Conservation (phyloP, 2,888 invertebrate species). For the Coleophora deauratella region DNA sequence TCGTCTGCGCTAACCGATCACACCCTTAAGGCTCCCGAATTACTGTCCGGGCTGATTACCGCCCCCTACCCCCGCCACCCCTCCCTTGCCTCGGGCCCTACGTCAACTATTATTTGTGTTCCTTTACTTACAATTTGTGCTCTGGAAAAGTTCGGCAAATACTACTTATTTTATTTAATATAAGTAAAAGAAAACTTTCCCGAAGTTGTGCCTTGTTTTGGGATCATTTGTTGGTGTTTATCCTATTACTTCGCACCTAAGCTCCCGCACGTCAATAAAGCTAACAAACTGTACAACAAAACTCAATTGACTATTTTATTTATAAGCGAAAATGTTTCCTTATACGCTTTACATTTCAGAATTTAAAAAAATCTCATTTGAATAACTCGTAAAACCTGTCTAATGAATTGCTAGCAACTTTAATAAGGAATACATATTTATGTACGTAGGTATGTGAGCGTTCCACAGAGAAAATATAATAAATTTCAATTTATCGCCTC, state of each 20-base stretch:
- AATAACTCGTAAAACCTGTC: slow-evolving; percentile 45
- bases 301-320: slow-evolving; percentile 28
- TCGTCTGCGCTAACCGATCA: slow-evolving; percentile 70
- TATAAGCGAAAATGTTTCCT: slow-evolving; percentile 19
- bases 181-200: slow-evolving; percentile 60
- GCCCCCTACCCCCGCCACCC: slow-evolving; percentile 30
- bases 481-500: slow-evolving; percentile 57
- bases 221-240: slow-evolving; percentile 45
- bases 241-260: slow-evolving; percentile 34
- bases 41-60: slow-evolving; percentile 70
- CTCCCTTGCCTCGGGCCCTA: slow-evolving; percentile 40
- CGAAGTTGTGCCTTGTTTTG: slow-evolving; percentile 45
- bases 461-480: slow-evolving; percentile 43
- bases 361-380: slow-evolving; percentile 42
- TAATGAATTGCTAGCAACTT: slow-evolving; percentile 51
- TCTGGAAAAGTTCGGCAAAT: slow-evolving; percentile 63
- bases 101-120: slow-evolving; percentile 71
- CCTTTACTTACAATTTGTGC: slow-evolving; percentile 67
- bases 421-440: slow-evolving; percentile 57
- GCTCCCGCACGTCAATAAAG: slow-evolving; percentile 22
- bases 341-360: slow-evolving; percentile 23
- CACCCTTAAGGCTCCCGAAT: slow-evolving; percentile 71
- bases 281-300: slow-evolving; percentile 28
- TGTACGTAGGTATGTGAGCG: slow-evolving; percentile 37
- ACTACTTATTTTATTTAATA: slow-evolving; percentile 63